These are phyloP conservation scores for Jacana jacana DNA, from an alignment of 2,113 vertebrate genomes.

Conservation along the genomic window DNA sequence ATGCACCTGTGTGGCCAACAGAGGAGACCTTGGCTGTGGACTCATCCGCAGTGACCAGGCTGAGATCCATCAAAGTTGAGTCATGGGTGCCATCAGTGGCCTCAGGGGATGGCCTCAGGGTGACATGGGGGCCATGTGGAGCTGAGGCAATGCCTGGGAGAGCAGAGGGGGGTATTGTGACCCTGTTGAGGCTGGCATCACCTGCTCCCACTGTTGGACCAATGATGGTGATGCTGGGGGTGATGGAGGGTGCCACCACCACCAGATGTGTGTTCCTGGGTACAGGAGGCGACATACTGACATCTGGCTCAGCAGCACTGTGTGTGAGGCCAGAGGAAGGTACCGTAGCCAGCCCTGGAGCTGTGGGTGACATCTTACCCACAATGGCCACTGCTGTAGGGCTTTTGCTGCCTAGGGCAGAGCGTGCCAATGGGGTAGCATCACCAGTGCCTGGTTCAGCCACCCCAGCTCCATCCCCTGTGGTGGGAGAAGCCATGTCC, in stretches of 20 bases:
- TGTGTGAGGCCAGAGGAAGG: background rate
- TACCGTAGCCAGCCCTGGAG: fast-evolving
- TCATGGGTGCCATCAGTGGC: background rate
- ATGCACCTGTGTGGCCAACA: fast-evolving
- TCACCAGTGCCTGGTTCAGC: background rate
- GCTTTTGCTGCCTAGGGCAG: background rate
- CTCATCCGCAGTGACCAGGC: background rate
- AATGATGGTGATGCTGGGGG: background rate
- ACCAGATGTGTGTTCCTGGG: fast-evolving
- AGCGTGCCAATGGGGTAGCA: fast-evolving
- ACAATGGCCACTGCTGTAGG: fast-evolving
- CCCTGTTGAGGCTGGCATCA: background rate
- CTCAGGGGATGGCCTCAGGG: background rate
- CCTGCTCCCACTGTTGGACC: background rate
- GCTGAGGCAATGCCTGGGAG: background rate
- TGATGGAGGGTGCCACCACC: background rate
- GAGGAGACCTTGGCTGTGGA: fast-evolving
- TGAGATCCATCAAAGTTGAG: background rate
- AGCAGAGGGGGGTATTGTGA: background rate
- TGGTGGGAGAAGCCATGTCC: background rate
- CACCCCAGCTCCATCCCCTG: fast-evolving
- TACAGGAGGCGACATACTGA: background rate
- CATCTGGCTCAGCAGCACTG: background rate
- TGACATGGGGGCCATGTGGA: background rate
- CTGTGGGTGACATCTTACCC: background rate